A percentile compares a stretch with the other conserved stretches of the same genome.
Conservation (phyloP, 2,888 invertebrate genomes). For the Junonia oenone region DNA sequence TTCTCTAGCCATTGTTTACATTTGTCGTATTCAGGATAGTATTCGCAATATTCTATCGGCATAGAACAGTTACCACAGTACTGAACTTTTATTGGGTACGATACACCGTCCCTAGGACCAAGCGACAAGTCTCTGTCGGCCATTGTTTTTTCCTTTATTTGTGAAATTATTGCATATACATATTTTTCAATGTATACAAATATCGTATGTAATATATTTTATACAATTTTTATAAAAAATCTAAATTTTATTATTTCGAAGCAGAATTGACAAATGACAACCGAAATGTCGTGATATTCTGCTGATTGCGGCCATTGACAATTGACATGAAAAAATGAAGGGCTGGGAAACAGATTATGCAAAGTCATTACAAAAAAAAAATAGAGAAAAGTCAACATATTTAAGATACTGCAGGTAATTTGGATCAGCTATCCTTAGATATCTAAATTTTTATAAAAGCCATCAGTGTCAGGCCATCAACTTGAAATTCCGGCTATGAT, state of each 20-base stretch:
- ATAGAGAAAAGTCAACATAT: no score
- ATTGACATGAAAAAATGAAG: not conserved
- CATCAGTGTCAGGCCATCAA: no score
- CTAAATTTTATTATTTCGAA: not conserved
- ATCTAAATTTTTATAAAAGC: no score
- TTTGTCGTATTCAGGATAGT: conserved; percentile 97
- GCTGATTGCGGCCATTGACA: not conserved
- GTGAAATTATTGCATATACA: conserved; percentile 27
- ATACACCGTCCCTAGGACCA: conserved; percentile 85
- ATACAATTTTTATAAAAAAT: not conserved
- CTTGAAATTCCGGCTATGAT: no score
- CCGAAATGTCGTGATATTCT: no score
- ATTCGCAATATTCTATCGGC: conserved; percentile 99
- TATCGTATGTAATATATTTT: not conserved
- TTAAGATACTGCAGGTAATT: no score
- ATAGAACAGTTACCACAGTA: conserved; percentile 97
- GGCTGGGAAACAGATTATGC: no score
- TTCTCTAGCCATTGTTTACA: conserved; percentile 98
- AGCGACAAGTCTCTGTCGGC: conserved; percentile 79
- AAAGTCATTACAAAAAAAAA: no score
- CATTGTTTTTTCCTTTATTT: conserved; percentile 48
- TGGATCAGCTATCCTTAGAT: no score
- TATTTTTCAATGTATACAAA: not conserved
- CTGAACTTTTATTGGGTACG: conserved; percentile 89
- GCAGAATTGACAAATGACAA: conserved; percentile 5